Evolutionary conservation across 2,797 vertebrate genomes (phyloP), one percentile per base, ranked within the genome.

Genomic region (Argya squamiceps): DNA sequence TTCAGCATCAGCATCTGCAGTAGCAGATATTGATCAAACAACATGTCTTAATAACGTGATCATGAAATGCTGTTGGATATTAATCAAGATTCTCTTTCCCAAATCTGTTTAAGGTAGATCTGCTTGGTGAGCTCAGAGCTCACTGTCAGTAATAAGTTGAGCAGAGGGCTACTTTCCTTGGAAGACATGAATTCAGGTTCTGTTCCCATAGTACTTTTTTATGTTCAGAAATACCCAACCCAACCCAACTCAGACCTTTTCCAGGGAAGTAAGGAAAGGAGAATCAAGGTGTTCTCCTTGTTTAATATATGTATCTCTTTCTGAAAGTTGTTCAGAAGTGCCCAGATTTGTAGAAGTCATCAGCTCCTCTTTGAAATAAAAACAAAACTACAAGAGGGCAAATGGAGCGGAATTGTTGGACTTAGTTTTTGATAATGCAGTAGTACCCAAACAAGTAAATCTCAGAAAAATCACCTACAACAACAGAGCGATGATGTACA

Each of bases 151-250:
- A 44, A 16, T 12, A 60, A 73, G 19, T 37, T 24, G 19, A 77
- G n/a, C 3, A 68, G 34, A 70, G 19, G 11, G 16, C 19, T 77
- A 17, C 21, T 43, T 81, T 74, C 21, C 23, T 52, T 74, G 43
- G 17, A 53, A 74, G 15, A 70, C 0, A 0, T 41, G 16, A 80
- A 77, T 50, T 5, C 23, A 62, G 0, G 0, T n/a, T 60, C 32
- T 3, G 1, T 70, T 74, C 6, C 34, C 20, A 59, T 11, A 15
- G 7, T 46, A 30, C 12, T 73, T 80, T 69, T 70, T 22, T 13
- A 32, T 44, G 34, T 46, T 92, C 29, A 74, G 60, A 50, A 24
- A 65, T 17, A 65, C 1, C 13, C 24, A 77, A 17, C 1, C 13
- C 24, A 77, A 17, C 30, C 59, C 15, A 88, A 77, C 10, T 58